phyloP scores from a whole-genome alignment of 2,797 vertebrate species.

The Eulemur mongoz region DNA sequence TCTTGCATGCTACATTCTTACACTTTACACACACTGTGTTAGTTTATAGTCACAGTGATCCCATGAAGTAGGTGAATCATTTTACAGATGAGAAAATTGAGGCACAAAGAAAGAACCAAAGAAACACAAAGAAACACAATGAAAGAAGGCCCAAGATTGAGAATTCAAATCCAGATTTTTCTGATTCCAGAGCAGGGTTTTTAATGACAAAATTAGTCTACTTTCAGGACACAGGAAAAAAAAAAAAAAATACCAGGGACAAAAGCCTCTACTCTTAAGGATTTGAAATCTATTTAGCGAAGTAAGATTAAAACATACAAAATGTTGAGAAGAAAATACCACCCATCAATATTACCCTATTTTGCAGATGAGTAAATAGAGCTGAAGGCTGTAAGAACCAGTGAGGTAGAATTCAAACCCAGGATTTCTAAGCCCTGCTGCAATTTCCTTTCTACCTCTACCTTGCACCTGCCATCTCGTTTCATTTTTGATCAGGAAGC shows the following conservation, averaged over 20 bases:
- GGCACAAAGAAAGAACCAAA: neutral
- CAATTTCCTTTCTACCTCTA: neutral
- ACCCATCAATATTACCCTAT: neutral
- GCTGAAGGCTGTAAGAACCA: neutral
- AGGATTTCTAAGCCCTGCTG: neutral
- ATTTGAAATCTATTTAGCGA: neutral
- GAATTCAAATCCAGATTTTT: neutral
- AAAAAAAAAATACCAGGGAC: no score
- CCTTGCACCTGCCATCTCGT: neutral
- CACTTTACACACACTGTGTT: neutral
- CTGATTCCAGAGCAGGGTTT: neutral
- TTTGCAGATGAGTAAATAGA: constrained; percentile 34
- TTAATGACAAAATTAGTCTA: neutral
- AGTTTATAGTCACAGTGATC: neutral
- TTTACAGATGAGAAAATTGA: neutral
- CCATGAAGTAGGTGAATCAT: neutral
- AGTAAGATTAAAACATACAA: neutral
- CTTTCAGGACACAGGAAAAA: neutral
- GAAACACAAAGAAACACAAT: neutral
- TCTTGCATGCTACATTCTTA: neutral
- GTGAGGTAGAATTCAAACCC: neutral
- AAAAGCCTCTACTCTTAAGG: neutral
- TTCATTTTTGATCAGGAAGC: constrained; percentile 57
- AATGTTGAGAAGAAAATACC: neutral
- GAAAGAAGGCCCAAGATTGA: neutral